Evolutionary conservation across 2,797 vertebrate genomes (phyloP), one percentile per base, ranked within the genome.

Genomic region (Dendrocincla tyrannina): DNA sequence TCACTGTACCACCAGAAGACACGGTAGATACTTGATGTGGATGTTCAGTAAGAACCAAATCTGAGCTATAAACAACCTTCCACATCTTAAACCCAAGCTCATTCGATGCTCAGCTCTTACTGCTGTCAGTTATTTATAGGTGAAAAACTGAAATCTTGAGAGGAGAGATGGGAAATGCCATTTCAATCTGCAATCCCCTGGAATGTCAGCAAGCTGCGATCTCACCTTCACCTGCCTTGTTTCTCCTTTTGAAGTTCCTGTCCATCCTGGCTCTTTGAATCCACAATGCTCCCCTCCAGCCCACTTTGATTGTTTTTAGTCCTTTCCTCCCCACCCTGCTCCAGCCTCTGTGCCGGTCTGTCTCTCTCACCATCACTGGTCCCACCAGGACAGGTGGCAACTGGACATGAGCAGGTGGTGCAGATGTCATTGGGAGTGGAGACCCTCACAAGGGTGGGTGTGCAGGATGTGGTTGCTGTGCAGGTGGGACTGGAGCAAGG

Each of bases 81-180:
- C 22, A 13, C 62, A 27, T 96, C 88, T 92, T 68, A 69, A 94
- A 86, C 60, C 39, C 1, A 6, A 69, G 56, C 39, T 91, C n/a
- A 44, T 49, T 33, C 37, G 37, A 72, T 91, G 59, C 77, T 91
- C 63, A 77, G 62, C 49, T 85, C 68, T 92, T 80, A 83, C 32
- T 91, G 69, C 58, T 85, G 62, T 88, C 35, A 30, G 46, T 80
- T 92, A 76, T 69, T 94, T 87, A 42, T 74, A 82, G 81, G 70
- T 13, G 5, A 67, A 94, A 85, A 79, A 94, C 32, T 0, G 1
- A 69, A 81, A 66, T 78, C 32, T 62, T 69, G 47, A 86, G 85
- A 78, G 72, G 73, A 75, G 73, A 75, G 20, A 60, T 42, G 85
- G 89, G 91, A 93, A 82, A 42, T 37, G 49, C 60, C n/a, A 24